Evolutionary conservation across 2,888 invertebrate genomes (phyloP).

Genomic region (Linhomoeus sp.): DNA sequence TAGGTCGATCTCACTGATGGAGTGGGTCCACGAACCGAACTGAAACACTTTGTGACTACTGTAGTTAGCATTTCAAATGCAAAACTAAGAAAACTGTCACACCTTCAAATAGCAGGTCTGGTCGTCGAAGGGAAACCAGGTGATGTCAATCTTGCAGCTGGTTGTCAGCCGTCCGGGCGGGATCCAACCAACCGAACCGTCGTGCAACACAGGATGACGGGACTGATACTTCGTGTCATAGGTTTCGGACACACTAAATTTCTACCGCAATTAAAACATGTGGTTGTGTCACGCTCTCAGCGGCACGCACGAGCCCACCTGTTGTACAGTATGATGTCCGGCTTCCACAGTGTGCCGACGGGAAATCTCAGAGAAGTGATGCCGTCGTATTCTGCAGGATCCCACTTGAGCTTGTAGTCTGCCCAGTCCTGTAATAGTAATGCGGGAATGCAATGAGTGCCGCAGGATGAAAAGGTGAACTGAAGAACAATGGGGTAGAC

Average conservation of each 20-base stretch:
- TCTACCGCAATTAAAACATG: neutral
- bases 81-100: no score
- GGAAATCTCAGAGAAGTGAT: slow-evolving; percentile 24
- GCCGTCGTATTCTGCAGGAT: slow-evolving; percentile 20
- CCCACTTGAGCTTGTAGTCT: slow-evolving; percentile 25
- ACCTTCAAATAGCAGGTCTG: slow-evolving; percentile 35
- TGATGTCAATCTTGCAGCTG: no score
- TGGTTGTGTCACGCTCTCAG: neutral
- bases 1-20: neutral
- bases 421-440: slow-evolving; percentile 19
- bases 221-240: slow-evolving; percentile 94
- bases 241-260: slow-evolving; percentile 81
- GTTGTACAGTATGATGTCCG: slow-evolving; percentile 18
- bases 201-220: slow-evolving; percentile 82
- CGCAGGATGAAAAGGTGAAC: neutral
- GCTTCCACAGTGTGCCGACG: slow-evolving; percentile 24
- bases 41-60: no score
- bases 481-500: neutral
- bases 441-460: no score
- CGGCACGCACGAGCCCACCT: slow-evolving; percentile 5
- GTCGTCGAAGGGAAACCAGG: slow-evolving; percentile 39
- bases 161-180: slow-evolving; percentile 56
- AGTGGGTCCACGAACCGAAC: neutral
- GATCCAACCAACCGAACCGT: slow-evolving; percentile 83
- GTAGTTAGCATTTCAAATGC: no score